phyloP scores from a whole-genome alignment of 2,113 vertebrate genomes.

The Syngnathus floridae region DNA sequence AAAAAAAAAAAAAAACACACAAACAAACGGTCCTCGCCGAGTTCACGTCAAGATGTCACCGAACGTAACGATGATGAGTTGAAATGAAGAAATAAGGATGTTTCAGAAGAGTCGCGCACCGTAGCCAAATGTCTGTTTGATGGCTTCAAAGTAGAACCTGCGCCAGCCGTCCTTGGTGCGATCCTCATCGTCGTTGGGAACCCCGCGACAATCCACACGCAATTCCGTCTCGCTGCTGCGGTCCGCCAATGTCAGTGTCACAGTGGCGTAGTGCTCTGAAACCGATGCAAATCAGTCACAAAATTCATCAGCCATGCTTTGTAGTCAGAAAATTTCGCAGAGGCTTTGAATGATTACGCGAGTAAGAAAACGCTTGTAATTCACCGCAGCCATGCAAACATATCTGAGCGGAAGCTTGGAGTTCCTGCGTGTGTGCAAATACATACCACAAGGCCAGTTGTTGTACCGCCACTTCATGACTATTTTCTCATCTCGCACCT shows the following conservation, averaged over 20 bases:
- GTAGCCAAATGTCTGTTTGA: slow-evolving; percentile 97
- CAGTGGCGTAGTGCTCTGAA: slow-evolving; percentile 86
- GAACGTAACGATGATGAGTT: slow-evolving; percentile 19
- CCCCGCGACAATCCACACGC: slow-evolving; percentile 81
- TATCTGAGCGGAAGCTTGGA: background rate
- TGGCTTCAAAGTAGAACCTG: slow-evolving; percentile 92
- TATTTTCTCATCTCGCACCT: slow-evolving; percentile 89
- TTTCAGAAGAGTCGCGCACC: slow-evolving; percentile 83
- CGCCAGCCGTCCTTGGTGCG: slow-evolving; percentile 91
- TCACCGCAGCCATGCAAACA: background rate
- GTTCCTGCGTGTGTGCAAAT: background rate
- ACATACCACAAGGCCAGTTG: slow-evolving; percentile 90
- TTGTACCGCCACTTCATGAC: slow-evolving; percentile 97
- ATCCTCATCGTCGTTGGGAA: slow-evolving; percentile 87
- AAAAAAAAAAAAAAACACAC: slow-evolving; percentile 26
- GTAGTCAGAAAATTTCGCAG: no score
- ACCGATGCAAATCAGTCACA: background rate
- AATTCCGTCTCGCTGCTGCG: slow-evolving; percentile 86
- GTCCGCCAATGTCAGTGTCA: slow-evolving; percentile 81
- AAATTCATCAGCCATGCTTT: no score
- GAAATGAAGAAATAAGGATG: background rate
- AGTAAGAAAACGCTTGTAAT: no score
- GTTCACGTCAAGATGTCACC: background rate
- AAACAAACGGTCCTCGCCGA: slow-evolving; percentile 16
- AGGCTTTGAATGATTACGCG: no score